Evolutionary conservation across 2,113 vertebrate genomes (phyloP), one percentile per base, ranked within the genome.

Genomic region (human (Homo sapiens)): DNA sequence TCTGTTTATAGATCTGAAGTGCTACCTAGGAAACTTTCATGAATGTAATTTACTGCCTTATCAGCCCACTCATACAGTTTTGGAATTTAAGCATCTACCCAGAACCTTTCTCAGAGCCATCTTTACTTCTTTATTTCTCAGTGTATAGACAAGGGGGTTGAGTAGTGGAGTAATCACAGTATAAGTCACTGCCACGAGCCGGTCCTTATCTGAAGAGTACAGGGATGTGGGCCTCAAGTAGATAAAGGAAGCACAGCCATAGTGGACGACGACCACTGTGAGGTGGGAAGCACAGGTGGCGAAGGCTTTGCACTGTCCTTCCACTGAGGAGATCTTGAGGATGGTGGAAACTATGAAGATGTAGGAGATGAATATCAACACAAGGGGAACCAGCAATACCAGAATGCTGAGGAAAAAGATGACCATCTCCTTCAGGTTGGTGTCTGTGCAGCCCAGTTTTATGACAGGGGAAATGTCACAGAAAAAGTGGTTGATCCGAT

Each of bases 201-300:
- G n/a, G 72, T 97, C 96, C 14, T 97, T 93, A 2, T 97, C 72
- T 9, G 94, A 96, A 2, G 94, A 96, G 8, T 96, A 82, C 0
- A 93, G 83, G 18, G 81, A 90, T 0, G 82, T 96, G 81, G 97
- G 93, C 8, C 93, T 92, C 35, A 97, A n/a, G 45, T 98, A 98
- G 90, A 97, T 96, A 27, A 96, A 97, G 22, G 97, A 91, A 5
- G 97, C 97, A 6, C 93, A 97, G 38, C 92, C 92, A 3, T 96
- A 98, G 83, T 96, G 95, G 35, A 97, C 78, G 7, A 96, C 25
- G 52, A 97, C 89, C 66, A 96, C 97, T 0, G 90, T 97, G 48
- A 98, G 97, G 73, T 98, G 98, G n/a, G 97, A 98, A 9, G 94
- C 94, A 1, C 97, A 97, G 9, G 96, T 98, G 59, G 96, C 72